phyloP scores from a whole-genome alignment of 2,113 vertebrate species.

The Oriolus oriolus region DNA sequence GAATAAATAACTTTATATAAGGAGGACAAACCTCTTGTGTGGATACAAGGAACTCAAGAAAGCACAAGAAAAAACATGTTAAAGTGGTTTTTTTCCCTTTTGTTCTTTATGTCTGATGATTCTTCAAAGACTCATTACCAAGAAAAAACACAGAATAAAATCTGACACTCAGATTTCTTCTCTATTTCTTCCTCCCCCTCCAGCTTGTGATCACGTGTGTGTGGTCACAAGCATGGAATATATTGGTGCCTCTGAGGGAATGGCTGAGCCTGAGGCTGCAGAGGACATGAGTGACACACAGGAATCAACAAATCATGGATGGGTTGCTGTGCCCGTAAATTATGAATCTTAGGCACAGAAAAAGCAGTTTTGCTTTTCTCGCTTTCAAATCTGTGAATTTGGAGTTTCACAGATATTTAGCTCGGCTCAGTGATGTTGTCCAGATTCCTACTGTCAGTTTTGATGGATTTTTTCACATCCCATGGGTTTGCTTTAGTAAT shows the following conservation, averaged over 20 bases:
- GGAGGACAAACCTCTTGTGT: neutral
- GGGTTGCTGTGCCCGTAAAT: neutral
- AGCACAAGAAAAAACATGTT: neutral
- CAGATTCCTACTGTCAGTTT: neutral
- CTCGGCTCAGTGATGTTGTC: neutral
- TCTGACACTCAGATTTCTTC: neutral
- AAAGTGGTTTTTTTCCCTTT: neutral
- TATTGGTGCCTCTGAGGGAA: neutral
- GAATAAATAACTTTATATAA: neutral
- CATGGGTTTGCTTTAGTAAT: neutral
- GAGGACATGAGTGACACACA: neutral
- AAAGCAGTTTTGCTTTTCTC: neutral
- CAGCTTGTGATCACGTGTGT: neutral
- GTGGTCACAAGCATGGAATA: neutral
- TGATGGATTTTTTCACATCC: neutral
- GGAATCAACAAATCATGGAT: neutral
- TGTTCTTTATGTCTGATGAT: neutral
- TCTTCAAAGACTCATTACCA: neutral
- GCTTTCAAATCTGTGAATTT: neutral
- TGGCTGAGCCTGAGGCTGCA: neutral
- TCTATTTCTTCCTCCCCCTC: neutral
- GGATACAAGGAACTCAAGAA: neutral
- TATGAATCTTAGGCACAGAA: neutral
- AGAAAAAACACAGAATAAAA: neutral
- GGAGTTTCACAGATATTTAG: neutral